Evolutionary conservation across 2,797 vertebrate genomes (phyloP).

Genomic region (Bradypus variegatus): DNA sequence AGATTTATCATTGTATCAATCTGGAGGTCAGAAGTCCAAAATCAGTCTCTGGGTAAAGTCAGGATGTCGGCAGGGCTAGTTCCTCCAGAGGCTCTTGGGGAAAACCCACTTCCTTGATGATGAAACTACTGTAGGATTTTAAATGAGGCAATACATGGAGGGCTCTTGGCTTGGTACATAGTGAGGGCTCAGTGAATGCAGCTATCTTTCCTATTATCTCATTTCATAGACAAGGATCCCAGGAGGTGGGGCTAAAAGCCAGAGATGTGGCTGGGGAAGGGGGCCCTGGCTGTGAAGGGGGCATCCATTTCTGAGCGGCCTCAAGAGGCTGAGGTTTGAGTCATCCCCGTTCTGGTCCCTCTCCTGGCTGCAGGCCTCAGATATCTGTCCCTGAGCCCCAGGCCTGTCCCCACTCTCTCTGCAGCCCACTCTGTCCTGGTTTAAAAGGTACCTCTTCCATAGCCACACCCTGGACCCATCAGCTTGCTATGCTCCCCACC

Average conservation of each 20-base stretch:
- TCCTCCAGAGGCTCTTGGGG: neutral
- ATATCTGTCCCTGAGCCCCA: neutral
- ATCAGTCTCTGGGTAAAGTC: neutral
- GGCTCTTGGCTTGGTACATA: neutral
- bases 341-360: neutral
- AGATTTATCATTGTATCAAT: neutral
- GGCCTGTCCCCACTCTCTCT: neutral
- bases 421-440: neutral
- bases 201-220: neutral
- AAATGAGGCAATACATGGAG: neutral
- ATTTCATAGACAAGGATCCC: neutral
- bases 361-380: neutral
- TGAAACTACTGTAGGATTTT: neutral
- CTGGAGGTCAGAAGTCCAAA: conserved; percentile 3
- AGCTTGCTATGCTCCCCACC: rapidly evolving
- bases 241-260: neutral
- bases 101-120: neutral
- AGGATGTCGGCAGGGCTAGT: neutral
- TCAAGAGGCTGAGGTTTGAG: neutral
- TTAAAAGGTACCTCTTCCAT: neutral
- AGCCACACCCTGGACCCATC: neutral
- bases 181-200: neutral
- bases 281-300: neutral
- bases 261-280: neutral
- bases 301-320: neutral